Evolutionary conservation across 1,140 invertebrate species (phyloP).

Genomic region (Epicauta chinensis): DNA sequence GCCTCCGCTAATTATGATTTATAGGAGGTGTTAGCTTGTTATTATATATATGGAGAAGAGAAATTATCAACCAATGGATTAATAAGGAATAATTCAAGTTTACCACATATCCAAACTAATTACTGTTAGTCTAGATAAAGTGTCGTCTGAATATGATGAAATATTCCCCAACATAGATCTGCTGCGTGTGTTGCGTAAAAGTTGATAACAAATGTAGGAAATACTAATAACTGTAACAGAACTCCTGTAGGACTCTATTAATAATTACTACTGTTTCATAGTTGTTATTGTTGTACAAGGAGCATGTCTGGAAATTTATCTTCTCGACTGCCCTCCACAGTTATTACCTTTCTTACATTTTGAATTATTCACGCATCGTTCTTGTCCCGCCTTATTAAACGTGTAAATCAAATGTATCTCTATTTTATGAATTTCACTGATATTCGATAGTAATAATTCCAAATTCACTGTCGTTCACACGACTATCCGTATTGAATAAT

Average conservation of each 20-base stretch:
- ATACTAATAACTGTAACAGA: too few species aligned
- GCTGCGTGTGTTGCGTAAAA: too few species aligned
- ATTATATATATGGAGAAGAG: conserved; percentile 8
- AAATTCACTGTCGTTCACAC: too few species aligned
- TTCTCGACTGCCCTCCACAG: background rate
- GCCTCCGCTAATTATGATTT: conserved; percentile 13
- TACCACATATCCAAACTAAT: conserved; percentile 2
- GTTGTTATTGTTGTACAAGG: background rate
- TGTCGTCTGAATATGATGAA: conserved; percentile 2
- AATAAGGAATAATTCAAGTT: conserved; percentile 9
- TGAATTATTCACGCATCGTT: too few species aligned
- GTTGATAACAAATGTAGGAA: too few species aligned
- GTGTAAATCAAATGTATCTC: too few species aligned
- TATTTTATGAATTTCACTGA: too few species aligned
- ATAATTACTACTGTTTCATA: conserved; percentile 3
- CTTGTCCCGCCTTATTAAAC: too few species aligned
- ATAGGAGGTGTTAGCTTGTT: conserved; percentile 5
- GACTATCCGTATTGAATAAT: too few species aligned
- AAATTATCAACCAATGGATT: conserved; percentile 16
- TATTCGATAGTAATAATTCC: too few species aligned
- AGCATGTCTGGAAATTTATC: background rate
- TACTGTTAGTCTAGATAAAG: conserved; percentile 6
- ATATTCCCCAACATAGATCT: too few species aligned
- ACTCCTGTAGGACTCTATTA: conserved; percentile 3
- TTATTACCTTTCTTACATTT: too few species aligned